phyloP scores from a whole-genome alignment of 2,888 invertebrate genomes.

The Pinctada fucata region DNA sequence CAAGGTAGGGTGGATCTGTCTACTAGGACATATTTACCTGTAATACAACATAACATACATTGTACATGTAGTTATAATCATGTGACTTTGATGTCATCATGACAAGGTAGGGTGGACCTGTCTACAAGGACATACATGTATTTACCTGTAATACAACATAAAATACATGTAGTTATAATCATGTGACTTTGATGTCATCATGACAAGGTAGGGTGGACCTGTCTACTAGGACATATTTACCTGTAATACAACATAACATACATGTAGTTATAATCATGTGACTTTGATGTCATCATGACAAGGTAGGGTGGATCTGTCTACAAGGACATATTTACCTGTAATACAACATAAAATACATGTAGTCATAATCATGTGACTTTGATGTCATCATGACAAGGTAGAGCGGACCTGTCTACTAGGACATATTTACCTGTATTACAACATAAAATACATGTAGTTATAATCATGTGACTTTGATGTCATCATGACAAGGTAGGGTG shows the following conservation, averaged over 20 bases:
- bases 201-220: conserved; percentile 48
- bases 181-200: conserved; percentile 36
- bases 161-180: background rate
- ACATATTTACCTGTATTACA: conserved; percentile 54
- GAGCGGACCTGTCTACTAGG: conserved; percentile 40
- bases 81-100: conserved; percentile 38
- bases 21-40: conserved; percentile 57
- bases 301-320: conserved; percentile 44
- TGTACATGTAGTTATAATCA: too few species aligned
- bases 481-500: conserved; percentile 49
- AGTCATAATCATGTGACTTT: too few species aligned
- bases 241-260: conserved; percentile 40
- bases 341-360: too few species aligned
- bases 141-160: conserved; percentile 49
- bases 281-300: conserved; percentile 48
- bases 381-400: conserved; percentile 52
- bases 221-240: conserved; percentile 53
- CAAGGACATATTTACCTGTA: too few species aligned
- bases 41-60: conserved; percentile 24
- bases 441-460: too few species aligned
- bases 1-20: conserved; percentile 45
- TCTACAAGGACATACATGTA: conserved; percentile 52
- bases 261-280: too few species aligned
- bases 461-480: too few species aligned
- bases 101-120: conserved; percentile 44